Conservation (phyloP, 64 coral and sea anemone species). For the Porites lutea region DNA sequence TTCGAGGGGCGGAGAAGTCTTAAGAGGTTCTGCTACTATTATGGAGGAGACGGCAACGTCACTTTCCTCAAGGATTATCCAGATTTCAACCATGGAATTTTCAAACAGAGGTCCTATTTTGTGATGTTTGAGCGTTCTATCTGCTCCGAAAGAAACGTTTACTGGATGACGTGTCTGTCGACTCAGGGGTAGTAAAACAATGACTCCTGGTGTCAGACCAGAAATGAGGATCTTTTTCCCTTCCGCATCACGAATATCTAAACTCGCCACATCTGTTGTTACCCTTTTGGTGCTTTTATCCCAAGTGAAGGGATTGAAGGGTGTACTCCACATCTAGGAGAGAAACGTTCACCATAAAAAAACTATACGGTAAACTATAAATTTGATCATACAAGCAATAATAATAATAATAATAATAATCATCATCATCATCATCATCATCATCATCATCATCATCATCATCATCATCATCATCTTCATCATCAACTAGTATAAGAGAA, state of each 20-base stretch:
- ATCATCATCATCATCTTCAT: no score
- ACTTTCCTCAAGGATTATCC: no score
- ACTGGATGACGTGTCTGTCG: not conserved
- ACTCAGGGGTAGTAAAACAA: not conserved
- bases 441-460: no score
- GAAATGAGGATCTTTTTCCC: not conserved
- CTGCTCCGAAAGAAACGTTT: not conserved
- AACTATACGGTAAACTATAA: no score
- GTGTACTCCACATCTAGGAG: not conserved
- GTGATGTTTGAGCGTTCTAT: not conserved
- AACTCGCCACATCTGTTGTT: not conserved
- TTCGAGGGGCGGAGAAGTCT: no score
- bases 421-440: no score
- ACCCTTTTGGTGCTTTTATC: not conserved
- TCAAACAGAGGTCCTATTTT: not conserved
- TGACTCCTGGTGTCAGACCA: not conserved
- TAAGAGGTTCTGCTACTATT: no score
- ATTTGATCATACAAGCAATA: no score
- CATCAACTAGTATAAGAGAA: no score
- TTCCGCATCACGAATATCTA: not conserved
- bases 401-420: no score
- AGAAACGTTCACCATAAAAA: not conserved
- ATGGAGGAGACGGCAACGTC: no score
- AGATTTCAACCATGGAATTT: not conserved
- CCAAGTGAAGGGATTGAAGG: not conserved